Evolutionary conservation across 2,113 vertebrate species (phyloP), one percentile per base, ranked within the genome.

Genomic region (Phaethornis superciliosus): DNA sequence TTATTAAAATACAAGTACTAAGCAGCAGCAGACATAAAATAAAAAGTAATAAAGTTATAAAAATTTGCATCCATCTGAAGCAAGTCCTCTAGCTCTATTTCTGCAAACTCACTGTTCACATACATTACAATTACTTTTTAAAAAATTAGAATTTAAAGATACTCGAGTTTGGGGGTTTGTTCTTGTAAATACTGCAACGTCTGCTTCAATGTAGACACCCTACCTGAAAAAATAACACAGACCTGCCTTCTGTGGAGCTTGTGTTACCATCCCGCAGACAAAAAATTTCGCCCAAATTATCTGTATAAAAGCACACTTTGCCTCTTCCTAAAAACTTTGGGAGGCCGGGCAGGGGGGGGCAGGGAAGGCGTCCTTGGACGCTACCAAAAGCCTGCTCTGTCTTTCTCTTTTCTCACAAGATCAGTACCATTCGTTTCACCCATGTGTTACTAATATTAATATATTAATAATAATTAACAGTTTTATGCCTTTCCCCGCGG

Each of bases 391-490:
- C 87, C 94, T 95, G 93, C 17, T 88, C 94, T 94, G 33, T 46
- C 91, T 81, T 59, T 81, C 89, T 85, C 71, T 63, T 94, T 91
- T 47, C 87, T 91, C 23, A 1, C 64, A 85, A 85, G 79, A 94
- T 81, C 89, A 75, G 81, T 6, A 93, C 89, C 49, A 47, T 78
- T 95, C 85, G 2, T 89, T 85, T 77, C 85, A 77, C 81, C 81
- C 89, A 47, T 93, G 79, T 56, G 11, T 81, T 97, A 91, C 87
- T 91, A 93, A 89, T 81, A 52, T 67, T 94, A 88, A 89, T 89
- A 94, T 90, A 91, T 93, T 96, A 95, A 94, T 88, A 95, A 95
- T 95, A 80, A 96, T 95, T 93, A 95, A 95, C 95, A 81, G 79
- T 89, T 96, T 94, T 88, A 77, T 83, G 94, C 91, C 88, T 95